These are phyloP conservation scores for Pseudomugil gertrudae DNA, from an alignment of 2,797 vertebrate species.

Conservation along the genomic window DNA sequence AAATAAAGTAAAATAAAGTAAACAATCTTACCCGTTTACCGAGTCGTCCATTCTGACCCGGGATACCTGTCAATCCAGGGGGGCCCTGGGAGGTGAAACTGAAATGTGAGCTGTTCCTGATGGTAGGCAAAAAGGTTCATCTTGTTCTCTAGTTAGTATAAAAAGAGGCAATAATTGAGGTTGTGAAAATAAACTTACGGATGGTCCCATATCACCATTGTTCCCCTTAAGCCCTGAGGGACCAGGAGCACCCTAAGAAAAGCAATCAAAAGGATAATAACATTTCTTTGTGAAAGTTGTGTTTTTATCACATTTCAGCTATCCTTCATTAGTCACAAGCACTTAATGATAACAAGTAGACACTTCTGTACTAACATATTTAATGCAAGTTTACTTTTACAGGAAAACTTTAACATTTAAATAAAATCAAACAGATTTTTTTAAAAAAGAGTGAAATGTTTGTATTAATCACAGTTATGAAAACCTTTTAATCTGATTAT, in stretches of 20 bases:
- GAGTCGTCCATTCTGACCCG: conserved; percentile 87
- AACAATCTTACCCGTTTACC: conserved; percentile 88
- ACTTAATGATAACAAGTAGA: not conserved
- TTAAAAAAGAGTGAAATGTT: not conserved
- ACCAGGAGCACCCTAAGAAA: conserved; percentile 85
- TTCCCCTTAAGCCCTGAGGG: conserved; percentile 89
- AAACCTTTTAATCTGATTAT: not conserved
- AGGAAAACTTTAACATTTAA: not conserved
- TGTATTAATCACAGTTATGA: not conserved
- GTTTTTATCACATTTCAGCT: not conserved
- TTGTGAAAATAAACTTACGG: conserved; percentile 76
- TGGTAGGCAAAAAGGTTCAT: not conserved
- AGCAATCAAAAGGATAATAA: not conserved
- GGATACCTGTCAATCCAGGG: conserved; percentile 84
- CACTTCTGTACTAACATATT: not conserved
- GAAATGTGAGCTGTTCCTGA: not conserved
- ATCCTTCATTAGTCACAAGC: not conserved
- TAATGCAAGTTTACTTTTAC: not conserved
- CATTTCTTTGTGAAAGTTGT: not conserved
- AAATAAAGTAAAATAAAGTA: not conserved
- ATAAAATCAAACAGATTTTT: not conserved
- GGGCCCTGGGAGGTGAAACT: conserved; percentile 82
- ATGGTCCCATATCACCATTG: conserved; percentile 87
- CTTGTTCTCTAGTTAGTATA: not conserved
- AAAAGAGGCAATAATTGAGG: not conserved